Conservation (phyloP, 2,888 invertebrate genomes). For the Xanthorhoe designata region DNA sequence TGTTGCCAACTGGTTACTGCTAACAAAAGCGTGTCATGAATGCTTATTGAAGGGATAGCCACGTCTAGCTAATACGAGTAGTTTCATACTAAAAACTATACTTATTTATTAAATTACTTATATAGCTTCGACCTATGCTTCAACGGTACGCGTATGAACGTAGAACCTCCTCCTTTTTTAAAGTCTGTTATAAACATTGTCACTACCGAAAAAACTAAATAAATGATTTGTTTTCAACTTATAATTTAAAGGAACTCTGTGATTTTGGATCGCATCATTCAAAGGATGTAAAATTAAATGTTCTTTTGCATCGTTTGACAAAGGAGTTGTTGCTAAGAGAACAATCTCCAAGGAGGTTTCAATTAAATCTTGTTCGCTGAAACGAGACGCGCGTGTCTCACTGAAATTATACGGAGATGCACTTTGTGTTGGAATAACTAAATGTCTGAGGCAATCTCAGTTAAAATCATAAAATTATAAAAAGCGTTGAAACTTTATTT, state of each 20-base stretch:
- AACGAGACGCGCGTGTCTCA: conserved; percentile 13
- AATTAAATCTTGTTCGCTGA: conserved; percentile 18
- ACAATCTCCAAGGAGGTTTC: conserved; percentile 15
- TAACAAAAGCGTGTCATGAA: conserved; percentile 24
- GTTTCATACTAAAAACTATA: not conserved
- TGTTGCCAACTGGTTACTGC: conserved; percentile 25
- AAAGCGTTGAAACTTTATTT: not conserved
- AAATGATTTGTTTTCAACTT: too few species aligned
- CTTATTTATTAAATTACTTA: too few species aligned
- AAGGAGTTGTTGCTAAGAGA: conserved; percentile 13
- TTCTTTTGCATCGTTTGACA: not conserved
- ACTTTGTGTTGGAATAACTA: conserved; percentile 8
- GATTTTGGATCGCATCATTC: not conserved
- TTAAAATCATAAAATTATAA: not conserved
- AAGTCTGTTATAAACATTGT: too few species aligned
- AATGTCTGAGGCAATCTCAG: not conserved
- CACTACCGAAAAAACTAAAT: too few species aligned
- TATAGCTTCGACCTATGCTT: too few species aligned
- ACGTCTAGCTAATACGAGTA: not conserved
- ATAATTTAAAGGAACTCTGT: not conserved
- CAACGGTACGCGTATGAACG: too few species aligned
- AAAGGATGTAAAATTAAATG: not conserved
- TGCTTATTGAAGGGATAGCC: conserved; percentile 5
- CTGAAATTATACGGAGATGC: conserved; percentile 12
- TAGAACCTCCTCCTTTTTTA: too few species aligned